Conservation (phyloP, 2,113 vertebrate species). For the Gopherus evgoodei region DNA sequence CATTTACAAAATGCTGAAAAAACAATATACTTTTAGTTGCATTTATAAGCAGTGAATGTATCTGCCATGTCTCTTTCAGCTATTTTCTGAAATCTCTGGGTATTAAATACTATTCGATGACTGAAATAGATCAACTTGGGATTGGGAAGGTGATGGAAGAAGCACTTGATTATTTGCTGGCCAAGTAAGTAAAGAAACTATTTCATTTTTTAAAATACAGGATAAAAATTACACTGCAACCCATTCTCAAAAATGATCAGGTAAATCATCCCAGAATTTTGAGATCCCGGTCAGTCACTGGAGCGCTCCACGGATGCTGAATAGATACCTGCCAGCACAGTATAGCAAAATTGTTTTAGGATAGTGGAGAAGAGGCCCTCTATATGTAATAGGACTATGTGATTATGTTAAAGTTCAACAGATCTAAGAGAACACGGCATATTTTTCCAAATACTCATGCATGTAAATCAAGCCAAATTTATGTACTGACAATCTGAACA, state of each 20-base stretch:
- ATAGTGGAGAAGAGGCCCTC: neutral
- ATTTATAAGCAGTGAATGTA: neutral
- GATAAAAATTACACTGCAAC: neutral
- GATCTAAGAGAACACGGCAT: neutral
- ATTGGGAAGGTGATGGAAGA: slow-evolving; percentile 92
- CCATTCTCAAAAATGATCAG: neutral
- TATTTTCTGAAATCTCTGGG: slow-evolving; percentile 86
- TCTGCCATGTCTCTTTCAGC: slow-evolving; percentile 63
- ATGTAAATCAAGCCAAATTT: neutral
- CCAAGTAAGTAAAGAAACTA: slow-evolving; percentile 75
- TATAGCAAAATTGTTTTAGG: neutral
- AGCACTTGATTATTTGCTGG: slow-evolving; percentile 83
- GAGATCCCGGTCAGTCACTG: neutral
- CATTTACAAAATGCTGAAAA: neutral
- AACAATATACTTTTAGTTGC: neutral
- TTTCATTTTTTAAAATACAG: neutral
- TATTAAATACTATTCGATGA: slow-evolving; percentile 91
- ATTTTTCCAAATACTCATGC: neutral
- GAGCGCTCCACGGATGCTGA: neutral
- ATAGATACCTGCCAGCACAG: neutral
- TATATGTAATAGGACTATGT: neutral
- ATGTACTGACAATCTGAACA: neutral
- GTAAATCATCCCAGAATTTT: neutral
- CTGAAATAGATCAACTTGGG: slow-evolving; percentile 88
- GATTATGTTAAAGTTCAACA: neutral